Conservation (phyloP, 2,888 invertebrate genomes). For the Sphecodes monilicornis region DNA sequence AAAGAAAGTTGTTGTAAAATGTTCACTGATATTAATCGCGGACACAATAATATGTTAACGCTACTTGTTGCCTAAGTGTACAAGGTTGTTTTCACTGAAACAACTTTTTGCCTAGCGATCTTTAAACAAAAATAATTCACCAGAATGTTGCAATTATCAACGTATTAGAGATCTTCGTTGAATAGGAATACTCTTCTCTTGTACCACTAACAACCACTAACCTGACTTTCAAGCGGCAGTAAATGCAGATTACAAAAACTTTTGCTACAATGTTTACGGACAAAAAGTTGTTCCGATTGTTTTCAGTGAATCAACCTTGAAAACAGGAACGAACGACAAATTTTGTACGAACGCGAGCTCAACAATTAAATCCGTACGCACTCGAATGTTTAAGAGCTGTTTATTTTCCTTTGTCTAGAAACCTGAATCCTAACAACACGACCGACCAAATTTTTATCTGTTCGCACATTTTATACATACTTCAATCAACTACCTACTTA, state of each 20-base stretch:
- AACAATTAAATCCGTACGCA: not conserved
- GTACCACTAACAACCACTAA: not conserved
- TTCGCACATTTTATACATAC: not conserved
- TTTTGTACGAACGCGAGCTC: conserved; percentile 6
- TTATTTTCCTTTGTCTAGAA: not conserved
- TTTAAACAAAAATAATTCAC: not conserved
- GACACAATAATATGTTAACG: not conserved
- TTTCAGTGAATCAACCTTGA: not conserved
- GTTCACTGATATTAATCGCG: not conserved
- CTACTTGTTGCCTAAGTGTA: not conserved
- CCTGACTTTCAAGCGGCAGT: not conserved
- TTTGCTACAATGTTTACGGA: not conserved
- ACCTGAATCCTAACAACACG: conserved; percentile 7
- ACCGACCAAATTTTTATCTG: not conserved
- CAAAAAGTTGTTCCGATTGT: not conserved
- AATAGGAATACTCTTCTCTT: too few relatives aligned
- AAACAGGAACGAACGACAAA: not conserved
- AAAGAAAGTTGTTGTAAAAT: not conserved
- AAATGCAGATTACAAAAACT: not conserved
- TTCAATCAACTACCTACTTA: not conserved
- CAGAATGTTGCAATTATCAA: not conserved
- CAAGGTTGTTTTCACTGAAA: not conserved
- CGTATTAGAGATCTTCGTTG: not conserved
- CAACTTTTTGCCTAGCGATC: not conserved
- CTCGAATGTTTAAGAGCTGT: not conserved